Conservation (phyloP, 2,797 vertebrate species). For the Rachycentron canadum region DNA sequence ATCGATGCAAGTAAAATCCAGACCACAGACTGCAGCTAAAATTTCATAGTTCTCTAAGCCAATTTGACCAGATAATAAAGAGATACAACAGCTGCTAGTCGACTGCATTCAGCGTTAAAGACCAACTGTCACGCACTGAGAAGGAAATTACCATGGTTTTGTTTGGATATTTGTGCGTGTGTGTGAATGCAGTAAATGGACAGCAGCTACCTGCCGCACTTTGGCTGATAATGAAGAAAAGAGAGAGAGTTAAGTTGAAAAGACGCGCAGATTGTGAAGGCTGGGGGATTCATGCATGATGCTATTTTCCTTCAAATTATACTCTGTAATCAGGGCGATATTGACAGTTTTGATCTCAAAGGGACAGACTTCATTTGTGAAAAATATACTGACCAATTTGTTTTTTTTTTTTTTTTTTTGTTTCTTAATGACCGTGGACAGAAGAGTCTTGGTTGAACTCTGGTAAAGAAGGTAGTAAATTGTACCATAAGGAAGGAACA, state of each 20-base stretch:
- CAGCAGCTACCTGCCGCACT: slow-evolving; percentile 9
- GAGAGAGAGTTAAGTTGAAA: slow-evolving; percentile 21
- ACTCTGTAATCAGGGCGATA: not conserved
- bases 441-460: no score
- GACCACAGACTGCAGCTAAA: not conserved
- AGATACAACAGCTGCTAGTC: slow-evolving; percentile 33
- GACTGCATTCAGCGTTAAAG: slow-evolving; percentile 23
- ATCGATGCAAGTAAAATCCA: slow-evolving; percentile 10
- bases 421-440: not conserved
- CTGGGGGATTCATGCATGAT: not conserved
- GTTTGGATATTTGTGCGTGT: slow-evolving; percentile 13
- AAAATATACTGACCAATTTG: not conserved
- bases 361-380: not conserved
- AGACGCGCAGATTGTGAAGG: not conserved
- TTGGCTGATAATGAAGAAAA: slow-evolving; percentile 1
- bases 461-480: no score
- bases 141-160: slow-evolving; percentile 28
- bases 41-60: slow-evolving; percentile 20
- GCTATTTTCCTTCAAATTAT: slow-evolving; percentile 1
- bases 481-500: no score
- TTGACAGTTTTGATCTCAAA: not conserved
- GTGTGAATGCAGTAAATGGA: slow-evolving; percentile 12
- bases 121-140: slow-evolving; percentile 23
- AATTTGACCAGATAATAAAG: slow-evolving; percentile 31
- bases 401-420: not conserved